A percentile compares a stretch with the other conserved stretches of the same genome.
Evolutionary conservation across 2,797 vertebrate species (phyloP).

Genomic region (Lindbergichthys nudifrons): DNA sequence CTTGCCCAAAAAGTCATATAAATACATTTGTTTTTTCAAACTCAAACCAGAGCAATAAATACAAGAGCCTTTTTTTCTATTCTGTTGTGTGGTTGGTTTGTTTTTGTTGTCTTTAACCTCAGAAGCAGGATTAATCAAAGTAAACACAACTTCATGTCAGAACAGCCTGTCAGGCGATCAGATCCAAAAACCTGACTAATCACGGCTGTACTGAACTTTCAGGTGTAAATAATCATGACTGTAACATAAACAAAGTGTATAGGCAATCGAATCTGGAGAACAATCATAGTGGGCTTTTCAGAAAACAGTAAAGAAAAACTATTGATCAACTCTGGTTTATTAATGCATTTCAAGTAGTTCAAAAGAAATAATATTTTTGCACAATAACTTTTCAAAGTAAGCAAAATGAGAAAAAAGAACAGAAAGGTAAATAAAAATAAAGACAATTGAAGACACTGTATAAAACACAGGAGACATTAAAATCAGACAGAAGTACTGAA

Average conservation of each 20-base stretch:
- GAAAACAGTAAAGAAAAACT: constrained; percentile 20
- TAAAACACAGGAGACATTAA: constrained; percentile 95
- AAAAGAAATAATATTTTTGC: constrained; percentile 90
- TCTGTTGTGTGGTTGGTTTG: constrained; percentile 3
- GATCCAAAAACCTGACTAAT: background rate
- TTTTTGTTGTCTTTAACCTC: background rate
- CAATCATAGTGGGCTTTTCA: background rate
- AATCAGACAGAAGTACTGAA: constrained; percentile 92
- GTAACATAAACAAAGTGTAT: background rate
- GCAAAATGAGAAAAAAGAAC: constrained; percentile 79
- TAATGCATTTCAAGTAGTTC: constrained; percentile 96
- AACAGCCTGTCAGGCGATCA: background rate
- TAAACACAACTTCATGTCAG: background rate
- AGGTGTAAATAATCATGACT: background rate
- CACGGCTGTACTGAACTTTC: background rate
- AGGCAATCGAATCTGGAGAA: background rate
- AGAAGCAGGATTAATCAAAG: background rate
- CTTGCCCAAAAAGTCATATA: background rate
- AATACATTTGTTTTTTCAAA: constrained; percentile 14
- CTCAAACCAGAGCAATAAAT: constrained; percentile 44
- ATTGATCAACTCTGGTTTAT: constrained; percentile 94
- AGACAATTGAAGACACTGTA: constrained; percentile 85
- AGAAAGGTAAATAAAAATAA: constrained; percentile 63
- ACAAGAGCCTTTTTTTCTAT: constrained; percentile 41
- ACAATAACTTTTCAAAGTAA: constrained; percentile 92